Percentiles rank a stretch among this genome's conserved stretches.
These are phyloP conservation scores for Octodonta nipae DNA, from an alignment of 2,888 invertebrate species.

Conservation along the genomic window DNA sequence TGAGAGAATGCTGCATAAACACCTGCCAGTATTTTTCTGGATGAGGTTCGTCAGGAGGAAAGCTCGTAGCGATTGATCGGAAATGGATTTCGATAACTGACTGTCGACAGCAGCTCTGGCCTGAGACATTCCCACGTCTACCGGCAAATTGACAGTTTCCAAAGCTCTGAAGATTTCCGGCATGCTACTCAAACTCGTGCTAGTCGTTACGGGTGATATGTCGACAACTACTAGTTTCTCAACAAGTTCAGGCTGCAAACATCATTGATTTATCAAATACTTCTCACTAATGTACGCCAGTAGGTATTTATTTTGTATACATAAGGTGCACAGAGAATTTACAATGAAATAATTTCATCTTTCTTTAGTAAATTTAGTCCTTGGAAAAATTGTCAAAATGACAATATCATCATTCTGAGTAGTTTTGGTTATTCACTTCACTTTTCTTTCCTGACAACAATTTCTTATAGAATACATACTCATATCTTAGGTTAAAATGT, in stretches of 20 bases:
- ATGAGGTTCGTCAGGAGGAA: constrained; percentile 79
- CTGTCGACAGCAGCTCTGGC: constrained; percentile 55
- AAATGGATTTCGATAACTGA: constrained; percentile 45
- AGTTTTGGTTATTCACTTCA: too few species aligned
- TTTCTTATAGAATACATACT: too few species aligned
- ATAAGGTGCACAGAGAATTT: too few species aligned
- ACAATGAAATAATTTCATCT: too few species aligned
- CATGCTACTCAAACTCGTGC: constrained; percentile 50
- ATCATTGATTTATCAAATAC: not conserved
- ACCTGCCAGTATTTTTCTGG: constrained; percentile 28
- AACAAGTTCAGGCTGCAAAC: constrained; percentile 44
- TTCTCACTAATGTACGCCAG: too few species aligned
- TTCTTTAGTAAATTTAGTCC: too few species aligned
- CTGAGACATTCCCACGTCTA: constrained; percentile 51
- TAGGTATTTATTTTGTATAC: too few species aligned
- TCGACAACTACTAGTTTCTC: constrained; percentile 59
- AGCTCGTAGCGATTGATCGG: constrained; percentile 48
- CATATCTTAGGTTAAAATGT: too few species aligned
- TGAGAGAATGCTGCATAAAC: too few species aligned
- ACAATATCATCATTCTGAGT: too few species aligned
- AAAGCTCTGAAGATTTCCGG: constrained; percentile 54
- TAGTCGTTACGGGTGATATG: constrained; percentile 51
- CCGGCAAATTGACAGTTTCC: constrained; percentile 44
- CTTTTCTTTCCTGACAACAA: too few species aligned
- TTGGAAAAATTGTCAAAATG: too few species aligned